Conservation (phyloP, 2,113 vertebrate genomes). For the Corvus hawaiiensis region DNA sequence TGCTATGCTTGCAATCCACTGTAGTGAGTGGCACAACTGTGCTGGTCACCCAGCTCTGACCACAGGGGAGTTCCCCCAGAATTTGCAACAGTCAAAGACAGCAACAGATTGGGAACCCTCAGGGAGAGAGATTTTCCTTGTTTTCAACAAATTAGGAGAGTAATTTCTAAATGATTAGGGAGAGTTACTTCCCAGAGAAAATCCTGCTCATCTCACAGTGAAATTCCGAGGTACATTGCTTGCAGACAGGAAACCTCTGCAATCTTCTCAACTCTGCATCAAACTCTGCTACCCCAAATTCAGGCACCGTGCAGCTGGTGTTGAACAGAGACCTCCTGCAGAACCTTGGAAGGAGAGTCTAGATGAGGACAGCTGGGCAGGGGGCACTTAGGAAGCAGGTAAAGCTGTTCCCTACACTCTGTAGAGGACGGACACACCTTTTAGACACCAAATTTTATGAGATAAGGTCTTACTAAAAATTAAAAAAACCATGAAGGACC, state of each 20-base stretch:
- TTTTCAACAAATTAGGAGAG: not conserved
- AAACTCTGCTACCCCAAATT: not conserved
- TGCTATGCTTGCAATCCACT: rapidly evolving
- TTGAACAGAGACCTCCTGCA: not conserved
- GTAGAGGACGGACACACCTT: not conserved
- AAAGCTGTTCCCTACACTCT: not conserved
- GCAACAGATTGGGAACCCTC: not conserved
- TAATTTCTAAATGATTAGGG: not conserved
- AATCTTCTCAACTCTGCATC: not conserved
- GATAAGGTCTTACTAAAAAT: not conserved
- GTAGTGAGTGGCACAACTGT: not conserved
- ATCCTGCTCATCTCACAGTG: not conserved
- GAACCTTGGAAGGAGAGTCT: not conserved
- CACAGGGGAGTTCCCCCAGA: not conserved
- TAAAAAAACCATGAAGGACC: rapidly evolving
- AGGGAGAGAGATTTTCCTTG: not conserved
- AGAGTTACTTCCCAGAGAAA: not conserved
- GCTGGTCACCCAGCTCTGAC: not conserved
- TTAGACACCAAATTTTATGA: not conserved
- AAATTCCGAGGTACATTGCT: not conserved
- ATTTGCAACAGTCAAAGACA: not conserved
- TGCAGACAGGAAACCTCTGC: not conserved
- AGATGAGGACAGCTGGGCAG: not conserved
- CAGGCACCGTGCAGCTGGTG: not conserved
- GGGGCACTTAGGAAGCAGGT: not conserved